These are phyloP conservation scores for Drosophila atroscutellata DNA, from an alignment of 2,888 invertebrate species.

Conservation along the genomic window DNA sequence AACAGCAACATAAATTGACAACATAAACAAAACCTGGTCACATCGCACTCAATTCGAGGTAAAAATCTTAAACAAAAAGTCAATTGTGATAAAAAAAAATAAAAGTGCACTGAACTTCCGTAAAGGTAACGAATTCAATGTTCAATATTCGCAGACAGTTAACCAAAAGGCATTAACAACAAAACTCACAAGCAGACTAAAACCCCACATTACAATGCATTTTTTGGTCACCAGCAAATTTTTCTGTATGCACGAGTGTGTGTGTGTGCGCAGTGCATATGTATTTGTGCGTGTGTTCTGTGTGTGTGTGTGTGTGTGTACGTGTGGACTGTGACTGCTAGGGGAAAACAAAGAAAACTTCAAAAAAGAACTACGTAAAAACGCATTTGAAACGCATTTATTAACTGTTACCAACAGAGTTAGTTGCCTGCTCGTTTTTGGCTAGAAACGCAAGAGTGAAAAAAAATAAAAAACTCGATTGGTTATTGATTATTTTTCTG, in stretches of 20 bases:
- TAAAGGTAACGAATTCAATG: slow-evolving; percentile 51
- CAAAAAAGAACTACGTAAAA: slow-evolving; percentile 79
- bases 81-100: slow-evolving; percentile 47
- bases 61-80: slow-evolving; percentile 61
- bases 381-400: slow-evolving; percentile 56
- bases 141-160: slow-evolving; percentile 45
- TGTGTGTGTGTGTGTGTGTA: slow-evolving; percentile 32
- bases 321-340: slow-evolving; percentile 62
- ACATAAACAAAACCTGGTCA: slow-evolving; percentile 35
- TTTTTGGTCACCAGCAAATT: slow-evolving; percentile 56
- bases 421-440: slow-evolving; percentile 10
- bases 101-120: slow-evolving; percentile 56
- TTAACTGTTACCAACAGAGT: slow-evolving; percentile 23
- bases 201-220: slow-evolving; percentile 51
- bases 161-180: slow-evolving; percentile 50
- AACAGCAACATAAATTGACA: slow-evolving; percentile 29
- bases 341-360: slow-evolving; percentile 82
- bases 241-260: slow-evolving; percentile 65
- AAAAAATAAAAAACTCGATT: slow-evolving; percentile 31
- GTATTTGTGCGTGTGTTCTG: slow-evolving; percentile 31
- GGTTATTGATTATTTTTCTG: slow-evolving; percentile 67
- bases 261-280: slow-evolving; percentile 28
- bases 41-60: slow-evolving; percentile 46
- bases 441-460: slow-evolving; percentile 32
- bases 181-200: slow-evolving; percentile 46